Evolutionary conservation across 1,140 invertebrate species (phyloP).

Genomic region (Drosophila malerkotliana): DNA sequence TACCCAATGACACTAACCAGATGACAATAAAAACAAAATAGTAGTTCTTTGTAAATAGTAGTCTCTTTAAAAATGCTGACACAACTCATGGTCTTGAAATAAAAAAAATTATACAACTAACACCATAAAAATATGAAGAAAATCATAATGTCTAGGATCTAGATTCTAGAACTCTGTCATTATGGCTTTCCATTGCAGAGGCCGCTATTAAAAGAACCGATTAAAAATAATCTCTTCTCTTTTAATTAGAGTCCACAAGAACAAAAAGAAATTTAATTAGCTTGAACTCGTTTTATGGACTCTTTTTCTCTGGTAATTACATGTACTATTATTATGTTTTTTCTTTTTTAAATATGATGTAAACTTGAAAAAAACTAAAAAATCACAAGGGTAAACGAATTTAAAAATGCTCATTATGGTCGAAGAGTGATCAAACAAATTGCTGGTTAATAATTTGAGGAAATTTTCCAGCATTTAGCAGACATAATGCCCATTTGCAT

Average conservation of each 20-base stretch:
- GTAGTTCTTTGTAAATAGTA: not conserved
- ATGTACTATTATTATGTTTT: not conserved
- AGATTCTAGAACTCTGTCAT: conserved; percentile 7
- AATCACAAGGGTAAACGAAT: conserved; percentile 1
- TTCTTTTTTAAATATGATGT: no score
- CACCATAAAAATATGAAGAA: not conserved
- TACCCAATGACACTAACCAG: conserved; percentile 25
- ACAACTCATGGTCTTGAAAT: not conserved
- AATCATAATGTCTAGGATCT: not conserved
- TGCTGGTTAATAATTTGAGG: conserved; percentile 26
- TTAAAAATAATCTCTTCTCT: conserved; percentile 13
- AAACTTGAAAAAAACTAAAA: not conserved
- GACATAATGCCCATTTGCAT: conserved; percentile 46
- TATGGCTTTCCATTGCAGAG: conserved; percentile 25
- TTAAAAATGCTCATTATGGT: not conserved
- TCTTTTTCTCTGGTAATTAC: conserved; percentile 32
- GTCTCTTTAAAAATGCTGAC: not conserved
- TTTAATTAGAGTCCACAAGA: conserved; percentile 41
- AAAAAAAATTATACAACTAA: no score
- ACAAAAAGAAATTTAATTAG: conserved; percentile 47
- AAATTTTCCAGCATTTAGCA: conserved; percentile 46
- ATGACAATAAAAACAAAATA: conserved; percentile 3
- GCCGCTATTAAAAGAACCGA: conserved; percentile 13
- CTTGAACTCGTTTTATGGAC: conserved; percentile 33
- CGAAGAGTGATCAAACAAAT: conserved; percentile 10